These are phyloP conservation scores for Ennomos quercinarius DNA, from an alignment of 2,888 invertebrate genomes.

Conservation along the genomic window DNA sequence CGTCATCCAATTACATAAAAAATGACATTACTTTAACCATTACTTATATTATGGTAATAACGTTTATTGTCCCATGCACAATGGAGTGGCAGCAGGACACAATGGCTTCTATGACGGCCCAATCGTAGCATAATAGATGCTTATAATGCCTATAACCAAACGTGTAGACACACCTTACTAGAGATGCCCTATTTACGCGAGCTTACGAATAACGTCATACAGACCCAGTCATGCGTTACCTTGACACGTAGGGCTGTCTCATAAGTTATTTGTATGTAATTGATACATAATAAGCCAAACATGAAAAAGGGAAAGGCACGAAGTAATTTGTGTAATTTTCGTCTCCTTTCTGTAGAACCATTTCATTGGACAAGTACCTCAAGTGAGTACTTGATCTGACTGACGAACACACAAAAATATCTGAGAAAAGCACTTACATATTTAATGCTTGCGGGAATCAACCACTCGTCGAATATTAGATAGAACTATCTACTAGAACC, in stretches of 20 bases:
- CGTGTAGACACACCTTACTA: constrained; percentile 63
- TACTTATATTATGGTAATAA: constrained; percentile 54
- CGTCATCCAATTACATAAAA: no score
- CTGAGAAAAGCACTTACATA: no score
- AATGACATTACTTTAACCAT: constrained; percentile 15
- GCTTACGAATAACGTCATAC: constrained; percentile 45
- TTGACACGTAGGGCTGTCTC: constrained; percentile 21
- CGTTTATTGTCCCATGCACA: constrained; percentile 40
- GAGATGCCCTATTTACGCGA: constrained; percentile 67
- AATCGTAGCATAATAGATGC: constrained; percentile 61
- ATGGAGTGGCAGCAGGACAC: constrained; percentile 62
- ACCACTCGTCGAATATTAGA: no score
- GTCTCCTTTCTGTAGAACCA: no score
- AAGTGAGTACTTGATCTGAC: no score
- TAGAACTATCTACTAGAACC: no score
- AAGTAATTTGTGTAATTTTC: no score
- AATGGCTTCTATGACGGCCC: constrained; percentile 64
- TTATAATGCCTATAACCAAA: constrained; percentile 59
- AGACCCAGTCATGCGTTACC: constrained; percentile 58
- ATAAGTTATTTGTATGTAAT: neutral
- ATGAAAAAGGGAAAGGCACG: no score
- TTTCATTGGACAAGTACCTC: no score
- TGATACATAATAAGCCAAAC: no score
- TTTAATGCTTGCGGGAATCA: no score
- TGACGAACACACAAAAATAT: no score